Conservation (phyloP, 2,888 invertebrate species). For the Acanthoscelides obtectus region DNA sequence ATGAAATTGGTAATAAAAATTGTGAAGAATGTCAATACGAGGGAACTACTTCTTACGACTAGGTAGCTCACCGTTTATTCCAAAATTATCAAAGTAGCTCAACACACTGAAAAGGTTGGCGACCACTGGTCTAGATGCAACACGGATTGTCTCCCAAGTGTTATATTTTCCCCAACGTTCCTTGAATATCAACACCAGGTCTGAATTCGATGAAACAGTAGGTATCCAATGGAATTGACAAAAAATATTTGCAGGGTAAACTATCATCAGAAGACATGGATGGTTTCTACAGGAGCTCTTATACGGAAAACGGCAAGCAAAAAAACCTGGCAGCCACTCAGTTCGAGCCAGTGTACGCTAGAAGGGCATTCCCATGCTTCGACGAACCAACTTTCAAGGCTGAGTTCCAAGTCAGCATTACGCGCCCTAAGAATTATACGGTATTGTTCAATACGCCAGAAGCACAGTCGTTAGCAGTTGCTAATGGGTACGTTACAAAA, state of each 20-base stretch:
- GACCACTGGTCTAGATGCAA: too few species aligned
- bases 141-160: too few species aligned
- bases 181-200: too few species aligned
- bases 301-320: slow-evolving; percentile 12
- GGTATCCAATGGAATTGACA: too few species aligned
- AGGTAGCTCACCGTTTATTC: too few species aligned
- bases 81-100: too few species aligned
- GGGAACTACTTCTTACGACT: too few species aligned
- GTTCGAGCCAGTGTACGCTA: slow-evolving; percentile 62
- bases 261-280: slow-evolving; percentile 36
- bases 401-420: slow-evolving; percentile 48
- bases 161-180: too few species aligned
- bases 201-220: too few species aligned
- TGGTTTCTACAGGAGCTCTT: slow-evolving; percentile 49
- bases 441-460: slow-evolving; percentile 22
- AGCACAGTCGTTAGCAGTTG: neutral
- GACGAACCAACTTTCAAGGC: slow-evolving; percentile 70
- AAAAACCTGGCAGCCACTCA: slow-evolving; percentile 63
- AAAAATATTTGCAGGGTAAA: neutral
- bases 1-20: too few species aligned
- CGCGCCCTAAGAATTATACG: slow-evolving; percentile 45
- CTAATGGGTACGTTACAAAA: neutral
- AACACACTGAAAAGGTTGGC: too few species aligned
- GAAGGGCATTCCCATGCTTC: slow-evolving; percentile 71
- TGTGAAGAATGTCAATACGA: too few species aligned